Base-by-base conservation (phyloP, 2,113 vertebrate genomes). In the Lepus timidus region DNA sequence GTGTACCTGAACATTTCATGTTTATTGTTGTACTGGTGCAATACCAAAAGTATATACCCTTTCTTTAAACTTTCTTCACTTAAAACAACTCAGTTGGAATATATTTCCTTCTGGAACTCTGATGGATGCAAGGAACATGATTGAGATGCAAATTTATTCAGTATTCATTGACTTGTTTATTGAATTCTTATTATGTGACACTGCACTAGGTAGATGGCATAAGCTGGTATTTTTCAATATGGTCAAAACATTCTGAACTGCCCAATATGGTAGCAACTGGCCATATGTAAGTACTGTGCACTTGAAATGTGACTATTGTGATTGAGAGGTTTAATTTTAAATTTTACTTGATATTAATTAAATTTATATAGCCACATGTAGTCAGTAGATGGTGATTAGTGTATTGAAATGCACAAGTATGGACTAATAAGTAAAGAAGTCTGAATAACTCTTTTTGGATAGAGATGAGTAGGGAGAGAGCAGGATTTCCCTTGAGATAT, bases 291-390 rank as follows among this genome's bases (percentile, higher is more conserved):
- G 52, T 23, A 64, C 0, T 27, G 4, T 85, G 12, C 1, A 61
- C 7, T 33, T 88, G 7, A n/a, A 92, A 92, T 92, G n/a, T 55
- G 10, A 36, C 36, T 65, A 70, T 61, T 81, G 14, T 87, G 76
- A 49, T 3, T 76, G 20, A 73, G 1, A 25, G n/a, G 64, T 51
- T 75, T 51, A 78, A 44, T 82, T 55, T 80, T 70, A n/a, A 91
- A 82, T 58, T 83, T 64, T 67, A 12, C 75, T 94, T 67, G 67
- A 62, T 78, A 11, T 85, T 65, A 61, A 61, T 85, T 90, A 76
- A 67, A 19, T 36, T 19, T 88, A 49, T 70, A 27, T 62, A n/a
- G 62, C 19, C 4, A 14, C 23, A 64, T 4, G 0, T 29, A 8
- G 14, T 16, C 80, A n/a, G 68, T 88, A 49, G 13, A 27, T 74